Evolutionary conservation across 2,888 invertebrate genomes (phyloP).

Genomic region (Ectemnius continuus): DNA sequence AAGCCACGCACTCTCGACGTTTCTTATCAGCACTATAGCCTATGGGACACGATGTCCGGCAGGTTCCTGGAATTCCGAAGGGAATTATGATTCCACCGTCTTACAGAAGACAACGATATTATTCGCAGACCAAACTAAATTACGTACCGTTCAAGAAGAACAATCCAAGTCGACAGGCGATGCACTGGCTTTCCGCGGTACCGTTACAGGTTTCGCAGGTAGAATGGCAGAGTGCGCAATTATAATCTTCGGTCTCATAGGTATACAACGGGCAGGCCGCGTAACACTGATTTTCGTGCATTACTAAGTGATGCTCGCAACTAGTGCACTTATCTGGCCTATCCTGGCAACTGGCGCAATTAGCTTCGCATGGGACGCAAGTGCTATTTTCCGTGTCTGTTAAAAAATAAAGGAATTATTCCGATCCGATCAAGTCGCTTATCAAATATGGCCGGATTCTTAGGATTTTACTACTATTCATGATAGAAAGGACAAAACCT

Average conservation of each 20-base stretch:
- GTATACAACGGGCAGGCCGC: conserved; percentile 90
- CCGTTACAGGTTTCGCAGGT: conserved; percentile 91
- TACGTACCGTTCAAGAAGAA: conserved; percentile 85
- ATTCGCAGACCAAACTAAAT: background rate
- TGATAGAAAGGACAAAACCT: too few relatives aligned
- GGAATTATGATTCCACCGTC: background rate
- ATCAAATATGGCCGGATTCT: too few relatives aligned
- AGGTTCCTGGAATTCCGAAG: conserved; percentile 80
- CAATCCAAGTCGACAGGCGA: conserved; percentile 87
- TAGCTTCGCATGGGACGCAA: conserved; percentile 91
- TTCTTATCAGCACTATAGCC: conserved; percentile 88
- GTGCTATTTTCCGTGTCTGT: conserved; percentile 85
- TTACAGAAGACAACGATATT: conserved; percentile 1
- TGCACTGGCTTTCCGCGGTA: conserved; percentile 87
- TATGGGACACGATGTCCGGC: conserved; percentile 85
- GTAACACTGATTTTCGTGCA: conserved; percentile 89
- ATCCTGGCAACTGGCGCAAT: conserved; percentile 91
- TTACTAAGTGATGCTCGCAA: conserved; percentile 92
- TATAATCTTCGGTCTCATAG: conserved; percentile 92
- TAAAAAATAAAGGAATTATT: background rate
- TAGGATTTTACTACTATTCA: too few relatives aligned
- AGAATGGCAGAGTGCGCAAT: conserved; percentile 88
- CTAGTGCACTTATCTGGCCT: conserved; percentile 90
- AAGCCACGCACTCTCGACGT: conserved; percentile 88
- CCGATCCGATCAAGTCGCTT: too few relatives aligned